Conservation (phyloP, 2,888 invertebrate species). For the Mechanitis messenoides region DNA sequence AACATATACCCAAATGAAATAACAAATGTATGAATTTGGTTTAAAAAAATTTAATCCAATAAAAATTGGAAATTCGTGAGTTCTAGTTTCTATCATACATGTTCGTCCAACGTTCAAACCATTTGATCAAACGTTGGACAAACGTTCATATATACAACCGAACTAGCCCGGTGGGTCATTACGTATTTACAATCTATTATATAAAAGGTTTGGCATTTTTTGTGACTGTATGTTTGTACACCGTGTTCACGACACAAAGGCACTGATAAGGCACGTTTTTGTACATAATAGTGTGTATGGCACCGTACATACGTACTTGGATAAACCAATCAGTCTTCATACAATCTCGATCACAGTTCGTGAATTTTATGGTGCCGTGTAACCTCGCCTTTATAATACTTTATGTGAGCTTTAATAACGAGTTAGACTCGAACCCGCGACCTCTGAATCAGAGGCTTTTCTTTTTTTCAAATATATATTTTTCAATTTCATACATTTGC, state of each 20-base stretch:
- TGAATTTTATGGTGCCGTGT: slow-evolving; percentile 1
- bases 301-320: slow-evolving; percentile 25
- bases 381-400: no score
- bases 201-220: slow-evolving; percentile 70
- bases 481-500: no score
- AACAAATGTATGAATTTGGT: no score
- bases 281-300: slow-evolving; percentile 34
- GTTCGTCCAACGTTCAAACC: slow-evolving; percentile 1
- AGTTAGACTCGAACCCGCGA: no score
- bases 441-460: no score
- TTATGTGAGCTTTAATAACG: no score
- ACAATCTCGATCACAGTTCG: neutral
- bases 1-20: no score
- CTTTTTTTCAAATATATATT: no score
- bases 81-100: neutral
- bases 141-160: slow-evolving; percentile 45
- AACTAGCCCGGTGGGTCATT: slow-evolving; percentile 67
- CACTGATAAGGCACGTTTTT: slow-evolving; percentile 33
- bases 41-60: no score
- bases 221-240: slow-evolving; percentile 59
- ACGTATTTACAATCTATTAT: slow-evolving; percentile 50
- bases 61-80: no score
- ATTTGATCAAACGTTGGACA: slow-evolving; percentile 8
- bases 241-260: slow-evolving; percentile 47
- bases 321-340: slow-evolving; percentile 17